Percentiles rank a stretch among this genome's conserved stretches.
These are phyloP conservation scores for Apotomis capreana DNA, from an alignment of 2,888 invertebrate species.

Conservation along the genomic window DNA sequence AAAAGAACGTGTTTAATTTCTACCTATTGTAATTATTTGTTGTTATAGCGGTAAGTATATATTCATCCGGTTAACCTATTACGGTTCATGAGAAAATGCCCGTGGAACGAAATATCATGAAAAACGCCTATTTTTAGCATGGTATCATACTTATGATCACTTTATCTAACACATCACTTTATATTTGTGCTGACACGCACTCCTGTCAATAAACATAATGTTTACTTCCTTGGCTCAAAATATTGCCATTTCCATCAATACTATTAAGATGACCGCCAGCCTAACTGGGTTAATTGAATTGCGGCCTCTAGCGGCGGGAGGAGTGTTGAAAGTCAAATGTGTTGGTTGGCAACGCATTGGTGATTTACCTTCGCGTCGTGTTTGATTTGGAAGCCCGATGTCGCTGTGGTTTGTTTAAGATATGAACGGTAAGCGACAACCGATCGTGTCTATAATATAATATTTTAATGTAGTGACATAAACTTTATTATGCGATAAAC, in stretches of 20 bases:
- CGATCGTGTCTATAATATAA: too few species aligned
- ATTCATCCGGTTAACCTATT: too few species aligned
- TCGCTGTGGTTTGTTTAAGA: constrained; percentile 12
- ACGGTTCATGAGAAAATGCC: too few species aligned
- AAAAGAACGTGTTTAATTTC: too few species aligned
- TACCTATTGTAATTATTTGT: too few species aligned
- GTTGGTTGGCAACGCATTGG: constrained; percentile 12
- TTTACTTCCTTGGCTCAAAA: constrained; percentile 16
- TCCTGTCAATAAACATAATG: constrained; percentile 12
- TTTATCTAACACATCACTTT: background rate
- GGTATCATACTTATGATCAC: background rate
- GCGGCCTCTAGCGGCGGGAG: constrained; percentile 10
- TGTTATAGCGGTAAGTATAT: too few species aligned
- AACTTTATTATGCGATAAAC: too few species aligned
- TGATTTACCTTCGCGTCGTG: constrained; percentile 38
- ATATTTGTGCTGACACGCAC: background rate
- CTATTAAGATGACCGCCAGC: constrained; percentile 1
- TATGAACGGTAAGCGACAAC: constrained; percentile 7
- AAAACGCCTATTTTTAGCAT: too few species aligned
- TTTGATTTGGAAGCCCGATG: constrained; percentile 39
- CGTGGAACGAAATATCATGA: too few species aligned
- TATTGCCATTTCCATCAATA: constrained; percentile 16
- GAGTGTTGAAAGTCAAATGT: constrained; percentile 18
- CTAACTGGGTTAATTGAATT: constrained; percentile 25
- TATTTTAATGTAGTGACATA: too few species aligned